These are phyloP conservation scores for Phataginus tetradactyla DNA, from an alignment of 2,797 vertebrate genomes.

Conservation along the genomic window DNA sequence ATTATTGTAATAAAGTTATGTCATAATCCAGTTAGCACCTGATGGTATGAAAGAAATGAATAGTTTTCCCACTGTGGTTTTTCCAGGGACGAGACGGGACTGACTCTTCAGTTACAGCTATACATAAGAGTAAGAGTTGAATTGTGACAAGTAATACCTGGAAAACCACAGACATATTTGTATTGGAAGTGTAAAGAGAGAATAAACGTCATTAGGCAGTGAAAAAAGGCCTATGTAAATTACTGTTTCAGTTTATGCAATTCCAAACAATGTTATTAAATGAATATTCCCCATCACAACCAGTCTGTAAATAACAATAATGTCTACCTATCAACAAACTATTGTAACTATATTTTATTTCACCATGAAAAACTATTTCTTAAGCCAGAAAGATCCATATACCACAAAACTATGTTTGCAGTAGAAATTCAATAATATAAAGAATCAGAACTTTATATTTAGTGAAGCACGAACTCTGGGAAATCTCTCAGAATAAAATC, in stretches of 20 bases:
- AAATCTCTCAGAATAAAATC: background rate
- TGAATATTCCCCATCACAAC: background rate
- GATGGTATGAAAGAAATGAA: background rate
- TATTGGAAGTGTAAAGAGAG: background rate
- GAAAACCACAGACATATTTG: background rate
- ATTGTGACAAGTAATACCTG: background rate
- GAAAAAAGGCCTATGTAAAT: background rate
- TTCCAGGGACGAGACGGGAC: background rate
- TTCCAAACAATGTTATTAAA: background rate
- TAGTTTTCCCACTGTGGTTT: background rate
- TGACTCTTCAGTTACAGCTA: background rate
- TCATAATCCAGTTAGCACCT: background rate
- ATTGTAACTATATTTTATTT: background rate
- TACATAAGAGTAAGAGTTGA: background rate
- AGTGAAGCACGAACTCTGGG: background rate
- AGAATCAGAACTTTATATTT: background rate
- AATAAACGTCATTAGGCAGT: background rate
- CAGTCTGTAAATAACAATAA: background rate
- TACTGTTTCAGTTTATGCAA: background rate
- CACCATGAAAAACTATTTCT: background rate
- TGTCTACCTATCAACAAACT: background rate
- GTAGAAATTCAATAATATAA: background rate
- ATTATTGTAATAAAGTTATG: background rate
- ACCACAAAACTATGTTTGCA: background rate
- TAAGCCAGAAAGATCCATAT: background rate